Percentiles rank a stretch among this genome's conserved stretches.
Evolutionary conservation across 2,113 vertebrate genomes (phyloP).

Genomic region (Sylvia atricapilla): DNA sequence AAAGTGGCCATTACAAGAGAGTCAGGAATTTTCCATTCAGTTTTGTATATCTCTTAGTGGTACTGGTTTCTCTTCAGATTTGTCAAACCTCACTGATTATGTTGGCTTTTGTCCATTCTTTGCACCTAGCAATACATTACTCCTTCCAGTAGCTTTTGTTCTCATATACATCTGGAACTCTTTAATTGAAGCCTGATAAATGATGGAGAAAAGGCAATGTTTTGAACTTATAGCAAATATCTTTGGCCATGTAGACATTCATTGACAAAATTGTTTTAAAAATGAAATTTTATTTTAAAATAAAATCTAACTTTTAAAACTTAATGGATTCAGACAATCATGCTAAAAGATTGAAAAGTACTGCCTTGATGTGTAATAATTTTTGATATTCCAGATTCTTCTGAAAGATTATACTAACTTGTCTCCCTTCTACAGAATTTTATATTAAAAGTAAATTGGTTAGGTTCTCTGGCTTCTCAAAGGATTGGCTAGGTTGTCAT

Average conservation of each 20-base stretch:
- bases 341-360: neutral
- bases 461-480: neutral
- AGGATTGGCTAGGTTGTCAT: neutral
- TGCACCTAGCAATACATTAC: neutral
- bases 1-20: too few relatives aligned
- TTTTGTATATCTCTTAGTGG: neutral
- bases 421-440: neutral
- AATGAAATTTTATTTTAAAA: neutral
- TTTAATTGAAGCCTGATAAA: neutral
- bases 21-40: neutral
- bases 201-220: neutral
- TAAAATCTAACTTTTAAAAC: neutral
- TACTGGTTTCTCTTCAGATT: neutral
- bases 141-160: neutral
- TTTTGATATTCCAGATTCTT: neutral
- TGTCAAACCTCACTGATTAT: neutral
- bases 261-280: neutral
- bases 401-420: neutral
- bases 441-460: neutral
- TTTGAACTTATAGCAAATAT: neutral
- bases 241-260: accelerated
- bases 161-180: neutral
- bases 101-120: neutral
- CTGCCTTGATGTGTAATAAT: neutral
- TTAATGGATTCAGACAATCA: neutral